phyloP scores from a whole-genome alignment of 1,140 invertebrate species.

The Solenopsis invicta region DNA sequence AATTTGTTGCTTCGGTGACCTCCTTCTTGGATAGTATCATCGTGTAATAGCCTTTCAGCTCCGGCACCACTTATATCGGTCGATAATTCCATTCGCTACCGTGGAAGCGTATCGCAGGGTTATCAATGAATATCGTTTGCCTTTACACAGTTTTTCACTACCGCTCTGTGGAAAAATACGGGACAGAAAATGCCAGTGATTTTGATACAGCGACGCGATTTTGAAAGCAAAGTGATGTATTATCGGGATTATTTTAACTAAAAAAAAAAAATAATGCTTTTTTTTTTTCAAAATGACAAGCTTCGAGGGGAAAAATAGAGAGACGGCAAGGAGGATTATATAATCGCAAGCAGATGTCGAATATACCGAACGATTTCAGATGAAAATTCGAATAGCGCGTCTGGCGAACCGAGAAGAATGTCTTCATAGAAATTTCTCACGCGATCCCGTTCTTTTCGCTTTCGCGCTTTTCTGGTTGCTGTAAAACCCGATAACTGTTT shows the following conservation, averaged over 20 bases:
- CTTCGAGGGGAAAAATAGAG: background rate
- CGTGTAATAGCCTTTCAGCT: slow-evolving; percentile 52
- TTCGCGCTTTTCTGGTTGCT: background rate
- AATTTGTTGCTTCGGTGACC: slow-evolving; percentile 62
- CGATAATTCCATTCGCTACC: slow-evolving; percentile 60
- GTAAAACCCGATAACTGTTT: slow-evolving; percentile 60
- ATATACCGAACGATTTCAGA: slow-evolving; percentile 35
- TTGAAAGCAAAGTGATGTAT: background rate
- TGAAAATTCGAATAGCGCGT: slow-evolving; percentile 36
- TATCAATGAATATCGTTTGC: slow-evolving; percentile 53
- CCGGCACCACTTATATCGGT: slow-evolving; percentile 46
- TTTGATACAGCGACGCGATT: background rate
- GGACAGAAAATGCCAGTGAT: slow-evolving; percentile 23
- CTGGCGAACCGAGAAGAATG: slow-evolving; percentile 46
- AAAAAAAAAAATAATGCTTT: background rate
- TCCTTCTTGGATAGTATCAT: slow-evolving; percentile 47
- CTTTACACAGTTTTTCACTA: background rate
- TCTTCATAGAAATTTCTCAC: slow-evolving; percentile 56
- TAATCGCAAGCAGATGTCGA: slow-evolving; percentile 40
- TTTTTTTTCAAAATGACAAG: background rate
- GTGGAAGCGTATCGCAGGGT: slow-evolving; percentile 38
- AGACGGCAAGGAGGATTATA: slow-evolving; percentile 13
- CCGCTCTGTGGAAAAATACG: background rate
- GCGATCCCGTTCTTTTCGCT: background rate
- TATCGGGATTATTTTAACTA: background rate